phyloP scores from a whole-genome alignment of 2,797 vertebrate genomes.

The Picus viridis region DNA sequence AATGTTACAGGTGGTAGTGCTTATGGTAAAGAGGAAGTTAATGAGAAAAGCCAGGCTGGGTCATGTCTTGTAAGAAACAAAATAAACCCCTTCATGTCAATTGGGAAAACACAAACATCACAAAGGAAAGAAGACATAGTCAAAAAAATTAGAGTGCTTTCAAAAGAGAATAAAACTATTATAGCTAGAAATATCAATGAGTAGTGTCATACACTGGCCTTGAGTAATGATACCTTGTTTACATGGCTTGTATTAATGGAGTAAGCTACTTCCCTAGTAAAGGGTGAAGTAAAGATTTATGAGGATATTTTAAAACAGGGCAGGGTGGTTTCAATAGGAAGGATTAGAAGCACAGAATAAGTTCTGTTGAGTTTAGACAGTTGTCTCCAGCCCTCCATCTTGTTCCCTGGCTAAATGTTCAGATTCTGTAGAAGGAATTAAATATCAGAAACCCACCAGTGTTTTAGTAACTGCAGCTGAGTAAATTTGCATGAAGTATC shows the following conservation, averaged over 20 bases:
- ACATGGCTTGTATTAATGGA: neutral
- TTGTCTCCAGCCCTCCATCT: neutral
- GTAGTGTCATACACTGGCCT: neutral
- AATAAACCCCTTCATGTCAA: neutral
- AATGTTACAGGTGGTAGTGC: neutral
- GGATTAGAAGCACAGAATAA: neutral
- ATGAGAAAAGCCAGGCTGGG: constrained; percentile 17
- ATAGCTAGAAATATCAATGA: neutral
- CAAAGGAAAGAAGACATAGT: neutral
- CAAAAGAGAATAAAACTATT: neutral
- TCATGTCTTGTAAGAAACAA: neutral
- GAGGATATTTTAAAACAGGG: neutral
- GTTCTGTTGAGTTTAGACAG: neutral
- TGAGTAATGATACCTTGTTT: neutral
- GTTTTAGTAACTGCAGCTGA: neutral
- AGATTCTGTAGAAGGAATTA: neutral
- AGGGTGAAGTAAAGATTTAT: neutral
- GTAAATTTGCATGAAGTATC: neutral
- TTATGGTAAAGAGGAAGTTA: neutral
- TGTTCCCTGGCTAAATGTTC: neutral
- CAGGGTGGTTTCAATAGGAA: neutral
- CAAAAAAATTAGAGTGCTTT: neutral
- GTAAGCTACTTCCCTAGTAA: neutral
- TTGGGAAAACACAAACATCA: neutral
- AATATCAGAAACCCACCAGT: neutral